Evolutionary conservation across 2,888 invertebrate genomes (phyloP), one percentile per base, ranked within the genome.

Genomic region (Sepioteuthis lessoniana): DNA sequence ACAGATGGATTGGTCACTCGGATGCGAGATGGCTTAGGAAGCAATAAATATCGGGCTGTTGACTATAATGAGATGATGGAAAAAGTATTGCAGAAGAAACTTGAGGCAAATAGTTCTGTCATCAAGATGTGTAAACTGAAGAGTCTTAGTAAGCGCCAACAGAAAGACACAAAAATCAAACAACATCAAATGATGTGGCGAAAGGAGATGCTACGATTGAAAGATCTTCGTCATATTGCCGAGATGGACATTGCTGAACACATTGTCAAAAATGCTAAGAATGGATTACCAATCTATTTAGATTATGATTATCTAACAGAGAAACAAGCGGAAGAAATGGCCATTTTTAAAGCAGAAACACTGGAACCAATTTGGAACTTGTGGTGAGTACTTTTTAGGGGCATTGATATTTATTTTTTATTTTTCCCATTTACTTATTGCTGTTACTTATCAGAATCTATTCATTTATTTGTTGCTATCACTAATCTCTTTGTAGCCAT

Each of bases 101-200:
- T 96, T 94, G 95, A 96, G 21, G 96, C 96, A 76, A 95, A 96
- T 94, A 96, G 96, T 94, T 96, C 96, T 35, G 94, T 96, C 5
- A 95, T 96, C 47, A 97, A 97, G 94, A 96, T 97, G 94, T 96
- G 96, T 94, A 96, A 97, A 93, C 95, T 97, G 94, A 96, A 97
- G 94, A 95, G 97, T 94, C 94, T 96, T 28, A 96, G 96, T 3
- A 96, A 96, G 94, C 96, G 96, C 93, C 96, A 96, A 37, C 97
- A 96, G 95, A 97, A 97, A 94, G 96, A 96, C 94, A 96, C 96
- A 94, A 94, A 97, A 16, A 93, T 96, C 28, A 96, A 97, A 94
- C 97, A 97, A 93, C 97, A 97, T 94, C 96, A 96, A 92, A 94
- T 96, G 47, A 95, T 97, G 1, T 97, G 97, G 97, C 96, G 96